Percentiles rank a stretch among this genome's conserved stretches.
phyloP scores from a whole-genome alignment of 2,113 vertebrate species.

The Silurus glanis region DNA sequence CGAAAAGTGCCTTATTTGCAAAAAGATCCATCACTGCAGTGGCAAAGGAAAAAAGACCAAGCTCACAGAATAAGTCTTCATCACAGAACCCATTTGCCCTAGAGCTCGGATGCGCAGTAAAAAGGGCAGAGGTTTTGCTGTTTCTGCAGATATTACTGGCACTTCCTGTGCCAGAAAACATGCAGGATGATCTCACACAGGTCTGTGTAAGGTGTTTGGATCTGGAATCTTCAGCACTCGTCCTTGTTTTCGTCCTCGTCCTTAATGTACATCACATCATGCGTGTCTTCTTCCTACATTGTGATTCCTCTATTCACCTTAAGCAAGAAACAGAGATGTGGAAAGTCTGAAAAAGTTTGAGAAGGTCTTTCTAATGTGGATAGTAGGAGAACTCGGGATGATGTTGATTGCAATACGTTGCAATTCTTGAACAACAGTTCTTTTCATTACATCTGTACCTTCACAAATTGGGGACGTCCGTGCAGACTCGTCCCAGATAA shows the following conservation, averaged over 20 bases:
- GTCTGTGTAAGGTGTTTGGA: not conserved
- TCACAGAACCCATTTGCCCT: not conserved
- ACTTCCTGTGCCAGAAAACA: not conserved
- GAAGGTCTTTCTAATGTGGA: not conserved
- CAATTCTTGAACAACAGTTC: not conserved
- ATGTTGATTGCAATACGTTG: too few relatives aligned
- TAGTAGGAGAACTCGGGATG: not conserved
- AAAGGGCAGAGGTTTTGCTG: not conserved
- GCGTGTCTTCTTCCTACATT: not conserved
- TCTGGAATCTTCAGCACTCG: not conserved
- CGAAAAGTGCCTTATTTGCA: not conserved
- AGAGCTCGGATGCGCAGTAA: not conserved
- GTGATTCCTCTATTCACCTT: not conserved
- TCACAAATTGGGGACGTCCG: not conserved
- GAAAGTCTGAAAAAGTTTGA: not conserved
- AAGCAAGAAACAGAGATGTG: not conserved
- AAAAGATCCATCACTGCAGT: not conserved
- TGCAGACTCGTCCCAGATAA: not conserved
- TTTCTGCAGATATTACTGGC: not conserved
- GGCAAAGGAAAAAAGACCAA: not conserved
- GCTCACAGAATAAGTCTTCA: not conserved
- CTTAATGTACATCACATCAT: not conserved
- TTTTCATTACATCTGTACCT: not conserved
- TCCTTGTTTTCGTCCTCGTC: not conserved
- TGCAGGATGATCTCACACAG: not conserved